phyloP scores from a whole-genome alignment of 2,888 invertebrate genomes.

The Linnaemya vulpina region DNA sequence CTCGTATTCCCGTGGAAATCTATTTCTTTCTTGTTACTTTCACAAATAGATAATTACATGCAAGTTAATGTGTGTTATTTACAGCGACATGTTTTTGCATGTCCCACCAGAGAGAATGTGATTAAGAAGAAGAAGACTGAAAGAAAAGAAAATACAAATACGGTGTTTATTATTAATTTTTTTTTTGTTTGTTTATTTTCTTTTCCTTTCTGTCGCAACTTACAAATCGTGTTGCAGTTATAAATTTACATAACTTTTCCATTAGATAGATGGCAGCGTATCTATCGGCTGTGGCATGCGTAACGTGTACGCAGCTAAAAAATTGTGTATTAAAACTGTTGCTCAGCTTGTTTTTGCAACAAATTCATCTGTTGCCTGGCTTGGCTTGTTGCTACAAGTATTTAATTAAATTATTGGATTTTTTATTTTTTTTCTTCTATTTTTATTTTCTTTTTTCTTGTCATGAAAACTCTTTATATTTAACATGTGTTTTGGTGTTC shows the following conservation, averaged over 20 bases:
- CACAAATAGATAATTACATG: conserved; percentile 57
- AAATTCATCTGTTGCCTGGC: background rate
- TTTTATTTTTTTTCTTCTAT: background rate
- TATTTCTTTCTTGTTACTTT: background rate
- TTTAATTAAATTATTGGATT: conserved; percentile 42
- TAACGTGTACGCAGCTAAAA: conserved; percentile 17
- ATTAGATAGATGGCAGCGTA: conserved; percentile 39
- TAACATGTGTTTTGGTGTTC: background rate
- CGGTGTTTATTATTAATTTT: too few species aligned
- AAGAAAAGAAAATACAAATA: background rate
- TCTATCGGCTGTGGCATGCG: conserved; percentile 17
- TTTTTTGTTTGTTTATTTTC: background rate
- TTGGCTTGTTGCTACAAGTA: conserved; percentile 20
- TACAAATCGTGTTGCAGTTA: conserved; percentile 40
- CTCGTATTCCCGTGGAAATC: background rate
- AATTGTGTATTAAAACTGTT: background rate
- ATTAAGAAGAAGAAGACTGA: conserved; percentile 18
- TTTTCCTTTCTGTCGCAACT: conserved; percentile 9
- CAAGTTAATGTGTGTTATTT: conserved; percentile 60
- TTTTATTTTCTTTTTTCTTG: conserved; percentile 1
- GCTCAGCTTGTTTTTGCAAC: background rate
- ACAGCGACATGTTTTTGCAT: conserved; percentile 54
- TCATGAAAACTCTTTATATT: background rate
- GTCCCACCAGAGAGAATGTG: conserved; percentile 50
- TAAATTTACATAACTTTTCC: conserved; percentile 65